Percentiles rank a stretch among this genome's conserved stretches.
Conservation (phyloP, 35 echinoderm and acorn worm species). For the Strongylocentrotus purpuratus region DNA sequence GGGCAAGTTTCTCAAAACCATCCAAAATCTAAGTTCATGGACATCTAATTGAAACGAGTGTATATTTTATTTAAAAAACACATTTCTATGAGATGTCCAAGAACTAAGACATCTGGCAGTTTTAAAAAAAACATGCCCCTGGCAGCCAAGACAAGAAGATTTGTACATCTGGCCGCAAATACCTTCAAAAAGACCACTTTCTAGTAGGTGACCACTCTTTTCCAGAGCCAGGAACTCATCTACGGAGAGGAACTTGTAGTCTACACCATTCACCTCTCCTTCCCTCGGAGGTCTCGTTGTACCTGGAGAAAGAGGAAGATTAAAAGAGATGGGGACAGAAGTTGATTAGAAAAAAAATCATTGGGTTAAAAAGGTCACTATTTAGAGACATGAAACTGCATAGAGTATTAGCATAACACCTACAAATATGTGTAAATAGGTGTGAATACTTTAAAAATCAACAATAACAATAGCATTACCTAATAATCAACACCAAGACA, state of each 20-base stretch:
- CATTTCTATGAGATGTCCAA: not conserved
- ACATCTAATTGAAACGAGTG: not conserved
- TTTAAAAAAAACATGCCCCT: not conserved
- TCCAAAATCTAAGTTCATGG: too few relatives aligned
- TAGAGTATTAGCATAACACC: too few relatives aligned
- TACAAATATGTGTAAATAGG: too few relatives aligned
- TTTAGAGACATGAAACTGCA: too few relatives aligned
- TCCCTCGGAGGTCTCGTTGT: conserved; percentile 83
- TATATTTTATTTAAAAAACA: not conserved
- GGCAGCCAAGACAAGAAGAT: too few relatives aligned
- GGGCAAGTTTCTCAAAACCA: too few relatives aligned
- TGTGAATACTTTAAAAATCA: too few relatives aligned
- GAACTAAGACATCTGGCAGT: too few relatives aligned
- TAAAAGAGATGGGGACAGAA: not conserved
- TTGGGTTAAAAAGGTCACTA: too few relatives aligned
- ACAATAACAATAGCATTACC: too few relatives aligned
- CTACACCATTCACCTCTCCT: conserved; percentile 88
- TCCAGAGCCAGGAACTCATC: conserved; percentile 95
- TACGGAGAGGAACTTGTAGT: conserved; percentile 91
- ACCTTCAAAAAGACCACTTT: conserved; percentile 99
- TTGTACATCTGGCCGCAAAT: not conserved
- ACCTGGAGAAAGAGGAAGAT: conserved; percentile 61
- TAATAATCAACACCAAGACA: too few relatives aligned
- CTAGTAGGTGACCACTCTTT: conserved; percentile 89
- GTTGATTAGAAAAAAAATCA: not conserved